A percentile compares a stretch with the other conserved stretches of the same genome.
Evolutionary conservation across 2,113 vertebrate species (phyloP).

Genomic region (Martes martes): DNA sequence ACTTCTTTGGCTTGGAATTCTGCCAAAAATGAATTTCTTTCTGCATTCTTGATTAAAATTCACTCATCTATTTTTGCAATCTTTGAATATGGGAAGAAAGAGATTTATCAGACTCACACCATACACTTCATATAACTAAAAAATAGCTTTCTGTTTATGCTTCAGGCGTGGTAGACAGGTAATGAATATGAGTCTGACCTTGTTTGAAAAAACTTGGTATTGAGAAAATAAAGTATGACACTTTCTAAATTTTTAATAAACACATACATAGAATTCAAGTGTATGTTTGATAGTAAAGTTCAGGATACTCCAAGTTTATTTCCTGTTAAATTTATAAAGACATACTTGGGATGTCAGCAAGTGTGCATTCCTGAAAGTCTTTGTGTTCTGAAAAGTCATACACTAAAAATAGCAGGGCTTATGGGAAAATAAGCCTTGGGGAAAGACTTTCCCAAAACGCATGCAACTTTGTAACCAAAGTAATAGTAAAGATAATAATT

Average conservation of each 20-base stretch:
- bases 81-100: background rate
- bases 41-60: conserved; percentile 40
- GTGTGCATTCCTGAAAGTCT: background rate
- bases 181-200: background rate
- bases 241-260: background rate
- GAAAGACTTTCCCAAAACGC: background rate
- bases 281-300: background rate
- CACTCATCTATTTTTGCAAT: background rate
- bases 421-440: background rate
- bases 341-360: background rate
- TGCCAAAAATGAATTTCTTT: conserved; percentile 31
- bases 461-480: background rate
- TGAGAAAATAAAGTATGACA: background rate
- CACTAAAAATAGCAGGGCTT: background rate
- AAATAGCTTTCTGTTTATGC: background rate
- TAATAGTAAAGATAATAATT: background rate
- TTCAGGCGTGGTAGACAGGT: background rate
- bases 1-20: conserved; percentile 18
- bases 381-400: background rate
- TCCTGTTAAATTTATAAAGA: background rate
- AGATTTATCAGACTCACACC: background rate
- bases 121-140: conserved; percentile 27
- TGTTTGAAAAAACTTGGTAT: background rate
- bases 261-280: background rate
- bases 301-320: background rate